Evolutionary conservation across 2,113 vertebrate species (phyloP), one percentile per base, ranked within the genome.

Genomic region (Lota lota): DNA sequence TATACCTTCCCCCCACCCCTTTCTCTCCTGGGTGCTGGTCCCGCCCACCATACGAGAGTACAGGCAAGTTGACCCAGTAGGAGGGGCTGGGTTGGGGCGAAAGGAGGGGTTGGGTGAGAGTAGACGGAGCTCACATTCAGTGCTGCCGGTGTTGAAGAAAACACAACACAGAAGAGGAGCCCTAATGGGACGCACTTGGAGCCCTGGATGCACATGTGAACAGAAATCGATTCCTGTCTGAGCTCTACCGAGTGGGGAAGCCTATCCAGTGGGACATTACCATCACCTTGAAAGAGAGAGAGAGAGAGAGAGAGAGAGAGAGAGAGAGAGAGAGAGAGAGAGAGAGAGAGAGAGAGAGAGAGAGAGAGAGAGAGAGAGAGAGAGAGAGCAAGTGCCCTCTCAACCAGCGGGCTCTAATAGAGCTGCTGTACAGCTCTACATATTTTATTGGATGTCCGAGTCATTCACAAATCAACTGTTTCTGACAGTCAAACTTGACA

Each of bases 11-110:
- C 66, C 68, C 69, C 47, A 59, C 51, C 21, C 56, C 40, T 14
- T 79, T 66, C 58, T 68, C 71, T 68, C 68, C 71, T 75, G 74
- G 58, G 61, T 67, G 70, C 73, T 80, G 22, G 74, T 86, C 85
- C 87, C 88, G 81, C 87, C 87, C 85, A 83, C 79, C 64, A 68
- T 68, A 76, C 80, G 82, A 84, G 78, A 87, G 83, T 84, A 88
- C 88, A 84, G 83, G 83, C 82, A 78, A 79, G 66, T 81, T 86
- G 82, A 85, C 83, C 85, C 75, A 80, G 78, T 78, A 84, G 83
- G 84, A 89, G 86, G 88, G 82, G 79, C 79, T 67, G 80, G 73
- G 20, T 11, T 24, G 53, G 15, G 15, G 22, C 17, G 64, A 60
- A 50, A 40, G 50, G 54, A 33, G 53, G 66, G 63, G 68, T 61